Base-by-base conservation (phyloP, 2,113 vertebrate genomes). In the Orycteropus afer region DNA sequence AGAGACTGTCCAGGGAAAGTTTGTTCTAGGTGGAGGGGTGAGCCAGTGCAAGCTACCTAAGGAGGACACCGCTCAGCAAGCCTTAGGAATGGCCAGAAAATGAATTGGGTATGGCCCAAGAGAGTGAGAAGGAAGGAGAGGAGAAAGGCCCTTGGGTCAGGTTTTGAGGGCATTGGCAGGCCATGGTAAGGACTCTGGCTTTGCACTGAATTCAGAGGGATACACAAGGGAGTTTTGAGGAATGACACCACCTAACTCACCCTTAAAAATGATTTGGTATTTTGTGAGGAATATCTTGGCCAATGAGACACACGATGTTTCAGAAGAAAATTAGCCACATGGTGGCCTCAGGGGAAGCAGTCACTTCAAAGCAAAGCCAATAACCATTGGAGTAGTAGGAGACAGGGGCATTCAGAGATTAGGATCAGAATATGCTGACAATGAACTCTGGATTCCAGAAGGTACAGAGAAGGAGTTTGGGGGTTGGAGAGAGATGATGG, bases 101-200 rank as follows among this genome's bases (percentile, higher is more conserved):
- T 0, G 1, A 13, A 37, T 22, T 0, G 9, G 29, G 22, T 17
- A 18, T n/a, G n/a, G 17, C 20, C 53, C n/a, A 4, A 25, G 73
- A 34, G 8, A 4, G 11, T 8, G 29, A 29, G 29, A 25, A 27
- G 23, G 29, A 14, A 8, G 3, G 55, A 57, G 37, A 11, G 10
- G 22, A 63, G 65, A 67, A 9, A 1, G 1, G 0, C 7, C 17
- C 63, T 2, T 14, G 34, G 42, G 15, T 22, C 23, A 23, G 55
- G 18, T 23, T 57, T 57, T 57, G 55, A 23, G 55, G 18, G 7
- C 55, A 57, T 57, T 57, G 55, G 6, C 4, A n/a, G 78, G 25
- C 37, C 53, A 12, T 17, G 42, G 25, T 0, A 37, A 57, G 40
- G 17, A 15, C 25, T 47, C 34, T 32, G 10, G 37, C 18, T 73